Base-by-base conservation (phyloP, 2,113 vertebrate genomes). In the Nothocercus julius region DNA sequence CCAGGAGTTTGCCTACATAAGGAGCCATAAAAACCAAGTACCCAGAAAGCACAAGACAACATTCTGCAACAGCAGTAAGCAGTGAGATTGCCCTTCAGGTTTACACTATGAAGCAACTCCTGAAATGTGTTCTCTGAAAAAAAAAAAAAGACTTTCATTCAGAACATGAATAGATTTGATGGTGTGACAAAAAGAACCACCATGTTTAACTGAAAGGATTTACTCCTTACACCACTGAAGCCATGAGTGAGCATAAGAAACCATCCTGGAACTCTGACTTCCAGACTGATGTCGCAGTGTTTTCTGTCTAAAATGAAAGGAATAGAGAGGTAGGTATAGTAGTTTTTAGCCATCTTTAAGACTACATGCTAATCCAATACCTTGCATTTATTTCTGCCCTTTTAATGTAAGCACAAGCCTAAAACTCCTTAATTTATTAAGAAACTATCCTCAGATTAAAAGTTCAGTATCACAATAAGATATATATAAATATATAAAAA, bases 241-340 rank as follows among this genome's bases (percentile, higher is more conserved):
- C 30, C 68, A 47, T 0, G 0, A 21, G 1, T 27, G 54, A 66
- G 38, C 24, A 8, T 4, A 54, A 54, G 14, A 30, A 28, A 17
- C 17, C 25, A 72, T 24, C 11, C 12, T 24, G 22, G 16, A 16
- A 22, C 30, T 19, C 34, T 62, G 40, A 13, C 24, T 63, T 70
- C 19, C 74, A 27, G 61, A 58, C 3, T 0, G 0, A 38, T 17
- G 16, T n/a, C 45, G 44, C 47, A 34, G 38, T 28, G 0, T 12
- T 53, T 47, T 8, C 54, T 53, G 32, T 7, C 22, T 0, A 5
- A 5, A n/a, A 12, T 30, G 27, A 14, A 54, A 30, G 53, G 27
- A 54, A 54, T 16, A 30, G 2, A 59, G 24, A 72, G 7, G 11
- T 9, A 47, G 4, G 22, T 44, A 49, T 51, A 38, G 27, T 0